phyloP scores from a whole-genome alignment of 2,888 invertebrate species.

The Drosophila anomalata region DNA sequence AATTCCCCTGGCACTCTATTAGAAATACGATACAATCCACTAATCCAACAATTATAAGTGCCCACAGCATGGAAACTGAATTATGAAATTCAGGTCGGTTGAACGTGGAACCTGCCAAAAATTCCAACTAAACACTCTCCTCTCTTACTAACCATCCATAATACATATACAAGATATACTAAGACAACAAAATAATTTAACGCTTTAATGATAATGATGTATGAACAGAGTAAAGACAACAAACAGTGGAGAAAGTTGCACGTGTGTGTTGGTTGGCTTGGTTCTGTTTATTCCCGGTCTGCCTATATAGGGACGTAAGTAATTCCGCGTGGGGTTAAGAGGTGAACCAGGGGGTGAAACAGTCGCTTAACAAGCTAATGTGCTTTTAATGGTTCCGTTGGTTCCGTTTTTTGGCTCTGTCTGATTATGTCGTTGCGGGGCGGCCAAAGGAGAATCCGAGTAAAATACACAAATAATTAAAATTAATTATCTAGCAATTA shows the following conservation, averaged over 20 bases:
- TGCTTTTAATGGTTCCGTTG: slow-evolving; percentile 74
- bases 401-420: slow-evolving; percentile 47
- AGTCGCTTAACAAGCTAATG: slow-evolving; percentile 74
- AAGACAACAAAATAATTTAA: slow-evolving; percentile 74
- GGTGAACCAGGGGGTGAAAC: slow-evolving; percentile 17
- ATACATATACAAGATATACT: slow-evolving; percentile 14
- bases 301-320: slow-evolving; percentile 6
- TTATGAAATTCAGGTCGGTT: slow-evolving; percentile 5
- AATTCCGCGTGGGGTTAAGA: slow-evolving; percentile 11
- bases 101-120: slow-evolving; percentile 16
- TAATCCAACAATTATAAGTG: slow-evolving; percentile 16
- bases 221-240: slow-evolving; percentile 75
- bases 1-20: slow-evolving; percentile 20
- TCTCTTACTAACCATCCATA: background rate
- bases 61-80: slow-evolving; percentile 18
- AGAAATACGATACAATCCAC: slow-evolving; percentile 2
- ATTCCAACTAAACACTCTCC: slow-evolving; percentile 13
- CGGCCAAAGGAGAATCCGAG: slow-evolving; percentile 33
- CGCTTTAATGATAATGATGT: slow-evolving; percentile 79
- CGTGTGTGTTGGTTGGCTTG: slow-evolving; percentile 42
- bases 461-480: slow-evolving; percentile 78
- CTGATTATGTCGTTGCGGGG: slow-evolving; percentile 64
- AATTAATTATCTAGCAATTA: slow-evolving; percentile 78
- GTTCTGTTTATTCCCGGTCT: slow-evolving; percentile 25
- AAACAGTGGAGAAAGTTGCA: slow-evolving; percentile 61